phyloP scores from a whole-genome alignment of 2,888 invertebrate species.

The Pristionchus arcanus region DNA sequence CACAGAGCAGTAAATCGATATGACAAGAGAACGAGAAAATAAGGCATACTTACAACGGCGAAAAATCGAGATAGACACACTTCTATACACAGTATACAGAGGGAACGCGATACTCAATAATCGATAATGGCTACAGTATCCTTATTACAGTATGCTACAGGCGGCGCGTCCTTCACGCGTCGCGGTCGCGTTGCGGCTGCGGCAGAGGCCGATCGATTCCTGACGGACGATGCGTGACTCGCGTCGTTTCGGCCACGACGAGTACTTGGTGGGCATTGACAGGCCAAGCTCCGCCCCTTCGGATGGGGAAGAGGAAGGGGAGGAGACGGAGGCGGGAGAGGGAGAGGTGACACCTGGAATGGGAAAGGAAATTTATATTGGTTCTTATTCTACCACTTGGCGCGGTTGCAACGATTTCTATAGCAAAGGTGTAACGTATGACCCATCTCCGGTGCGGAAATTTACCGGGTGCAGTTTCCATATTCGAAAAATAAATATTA shows the following conservation, averaged over 20 bases:
- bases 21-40: not conserved
- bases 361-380: too few relatives aligned
- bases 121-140: not conserved
- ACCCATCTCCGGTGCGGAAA: not conserved
- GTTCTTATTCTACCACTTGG: too few relatives aligned
- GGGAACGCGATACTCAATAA: too few relatives aligned
- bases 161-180: slow-evolving; percentile 28
- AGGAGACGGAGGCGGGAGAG: not conserved
- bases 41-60: slow-evolving; percentile 36
- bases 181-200: slow-evolving; percentile 52
- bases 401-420: too few relatives aligned
- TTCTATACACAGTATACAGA: slow-evolving; percentile 38
- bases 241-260: slow-evolving; percentile 50
- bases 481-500: too few relatives aligned
- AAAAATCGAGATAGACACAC: not conserved
- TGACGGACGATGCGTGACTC: slow-evolving; percentile 47
- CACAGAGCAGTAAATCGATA: not conserved
- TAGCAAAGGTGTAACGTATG: too few relatives aligned
- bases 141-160: slow-evolving; percentile 47
- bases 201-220: slow-evolving; percentile 42
- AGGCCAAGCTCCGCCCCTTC: slow-evolving; percentile 20
- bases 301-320: not conserved
- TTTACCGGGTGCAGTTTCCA: too few relatives aligned
- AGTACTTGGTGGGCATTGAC: slow-evolving; percentile 39
- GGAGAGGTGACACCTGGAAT: not conserved